phyloP scores from a whole-genome alignment of 2,888 invertebrate genomes.

The Itoplectis maculator region DNA sequence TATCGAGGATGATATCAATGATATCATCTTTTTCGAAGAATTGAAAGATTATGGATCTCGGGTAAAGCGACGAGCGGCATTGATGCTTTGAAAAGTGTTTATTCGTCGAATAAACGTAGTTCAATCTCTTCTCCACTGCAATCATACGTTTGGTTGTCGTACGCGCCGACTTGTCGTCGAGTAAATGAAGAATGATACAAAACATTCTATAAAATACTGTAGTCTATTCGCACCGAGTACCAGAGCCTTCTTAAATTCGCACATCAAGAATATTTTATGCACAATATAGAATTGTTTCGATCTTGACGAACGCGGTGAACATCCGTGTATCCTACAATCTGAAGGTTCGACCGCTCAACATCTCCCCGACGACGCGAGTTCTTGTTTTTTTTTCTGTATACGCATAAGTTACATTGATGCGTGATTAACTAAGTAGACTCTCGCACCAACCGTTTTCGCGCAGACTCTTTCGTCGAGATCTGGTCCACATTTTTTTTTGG shows the following conservation, averaged over 20 bases:
- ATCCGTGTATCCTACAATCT: conserved; percentile 5
- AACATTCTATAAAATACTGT: conserved; percentile 73
- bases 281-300: conserved; percentile 18
- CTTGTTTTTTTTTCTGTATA: background rate
- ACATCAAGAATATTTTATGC: conserved; percentile 55
- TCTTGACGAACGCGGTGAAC: background rate
- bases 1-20: too few species aligned
- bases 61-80: background rate
- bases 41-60: background rate
- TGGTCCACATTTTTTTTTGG: conserved; percentile 52
- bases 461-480: conserved; percentile 50
- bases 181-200: conserved; percentile 64
- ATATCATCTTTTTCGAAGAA: too few species aligned
- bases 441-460: conserved; percentile 40
- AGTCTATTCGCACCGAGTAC: conserved; percentile 63
- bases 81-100: conserved; percentile 48
- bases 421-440: conserved; percentile 49
- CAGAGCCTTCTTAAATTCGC: conserved; percentile 60
- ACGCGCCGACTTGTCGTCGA: conserved; percentile 38
- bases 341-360: conserved; percentile 23
- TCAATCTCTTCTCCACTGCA: conserved; percentile 41
- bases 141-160: background rate
- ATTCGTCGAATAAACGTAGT: conserved; percentile 65
- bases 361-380: conserved; percentile 7
- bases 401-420: conserved; percentile 39